Conservation (phyloP, 1,140 invertebrate species). For the Leptoteleia sp. region DNA sequence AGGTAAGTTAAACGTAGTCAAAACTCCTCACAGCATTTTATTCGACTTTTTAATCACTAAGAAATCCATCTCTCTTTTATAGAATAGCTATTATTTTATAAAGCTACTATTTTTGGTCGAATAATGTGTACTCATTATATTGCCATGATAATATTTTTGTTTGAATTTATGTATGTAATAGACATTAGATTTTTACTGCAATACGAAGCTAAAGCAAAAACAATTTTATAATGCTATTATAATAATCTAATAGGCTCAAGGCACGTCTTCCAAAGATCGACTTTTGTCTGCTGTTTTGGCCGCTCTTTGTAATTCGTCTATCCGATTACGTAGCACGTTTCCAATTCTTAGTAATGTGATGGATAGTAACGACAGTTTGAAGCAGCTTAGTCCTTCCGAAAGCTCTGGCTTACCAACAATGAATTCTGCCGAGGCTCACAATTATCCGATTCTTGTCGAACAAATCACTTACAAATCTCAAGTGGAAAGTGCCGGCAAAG, state of each 20-base stretch:
- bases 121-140: too few species aligned
- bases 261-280: conserved; percentile 83
- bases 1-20: conserved; percentile 84
- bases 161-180: too few species aligned
- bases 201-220: too few species aligned
- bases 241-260: conserved; percentile 73
- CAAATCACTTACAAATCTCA: conserved; percentile 88
- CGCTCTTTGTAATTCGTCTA: conserved; percentile 89
- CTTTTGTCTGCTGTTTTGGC: conserved; percentile 91
- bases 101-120: too few species aligned
- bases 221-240: background rate
- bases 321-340: conserved; percentile 89
- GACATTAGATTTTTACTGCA: too few species aligned
- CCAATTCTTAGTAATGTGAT: conserved; percentile 84
- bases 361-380: conserved; percentile 81
- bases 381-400: conserved; percentile 86
- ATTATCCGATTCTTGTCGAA: conserved; percentile 90
- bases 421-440: conserved; percentile 86
- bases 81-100: too few species aligned
- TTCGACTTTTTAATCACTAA: too few species aligned
- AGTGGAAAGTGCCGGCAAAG: conserved; percentile 75
- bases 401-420: conserved; percentile 87
- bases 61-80: too few species aligned
- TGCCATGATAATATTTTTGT: too few species aligned
- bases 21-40: too few species aligned